These are phyloP conservation scores for Gymnoscopelus braueri DNA, from an alignment of 2,797 vertebrate genomes.

Conservation along the genomic window DNA sequence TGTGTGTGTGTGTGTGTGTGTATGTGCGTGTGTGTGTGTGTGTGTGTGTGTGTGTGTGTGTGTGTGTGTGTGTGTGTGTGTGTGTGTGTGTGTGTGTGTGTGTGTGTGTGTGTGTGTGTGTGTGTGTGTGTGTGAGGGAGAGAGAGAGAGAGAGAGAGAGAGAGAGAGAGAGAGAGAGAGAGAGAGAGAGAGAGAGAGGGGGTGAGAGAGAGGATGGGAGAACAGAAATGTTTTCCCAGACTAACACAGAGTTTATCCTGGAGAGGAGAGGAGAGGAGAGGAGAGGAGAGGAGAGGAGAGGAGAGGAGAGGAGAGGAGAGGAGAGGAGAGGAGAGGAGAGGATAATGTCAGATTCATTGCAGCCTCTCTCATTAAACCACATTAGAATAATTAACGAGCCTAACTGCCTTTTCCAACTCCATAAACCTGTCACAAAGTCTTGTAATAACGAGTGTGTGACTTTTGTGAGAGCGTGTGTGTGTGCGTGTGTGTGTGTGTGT, in stretches of 20 bases:
- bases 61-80: no score
- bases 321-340: neutral
- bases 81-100: slow-evolving; percentile 58
- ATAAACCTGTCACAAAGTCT: slow-evolving; percentile 70
- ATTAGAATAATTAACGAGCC: slow-evolving; percentile 79
- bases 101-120: slow-evolving; percentile 11
- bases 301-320: neutral
- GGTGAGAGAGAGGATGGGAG: slow-evolving; percentile 19
- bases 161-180: no score
- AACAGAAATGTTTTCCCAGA: slow-evolving; percentile 55
- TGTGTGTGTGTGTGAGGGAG: neutral
- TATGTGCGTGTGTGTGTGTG: no score
- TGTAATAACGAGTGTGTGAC: slow-evolving; percentile 60
- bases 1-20: no score
- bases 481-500: slow-evolving; percentile 29
- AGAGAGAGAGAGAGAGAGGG: neutral
- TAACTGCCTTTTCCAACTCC: slow-evolving; percentile 65
- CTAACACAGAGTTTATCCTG: slow-evolving; percentile 47
- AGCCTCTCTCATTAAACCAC: slow-evolving; percentile 66
- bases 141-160: no score
- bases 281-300: neutral
- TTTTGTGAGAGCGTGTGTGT: slow-evolving; percentile 44
- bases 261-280: neutral
- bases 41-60: no score
- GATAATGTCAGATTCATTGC: slow-evolving; percentile 45